Conservation (phyloP, 2,797 vertebrate genomes). For the Pogonophryne albipinna region DNA sequence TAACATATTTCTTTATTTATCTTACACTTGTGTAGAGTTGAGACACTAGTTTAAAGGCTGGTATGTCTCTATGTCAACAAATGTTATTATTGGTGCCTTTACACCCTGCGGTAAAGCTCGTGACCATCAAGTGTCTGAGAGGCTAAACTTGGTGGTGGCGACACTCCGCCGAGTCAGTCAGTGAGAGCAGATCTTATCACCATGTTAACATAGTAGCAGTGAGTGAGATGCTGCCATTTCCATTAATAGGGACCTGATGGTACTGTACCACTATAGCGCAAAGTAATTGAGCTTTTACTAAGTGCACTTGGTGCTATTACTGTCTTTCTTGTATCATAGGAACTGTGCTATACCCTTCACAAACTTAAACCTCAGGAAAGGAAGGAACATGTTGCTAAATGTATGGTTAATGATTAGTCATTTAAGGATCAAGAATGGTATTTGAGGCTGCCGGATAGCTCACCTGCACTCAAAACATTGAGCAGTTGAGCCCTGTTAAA, state of each 20-base stretch:
- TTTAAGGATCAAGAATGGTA: background rate
- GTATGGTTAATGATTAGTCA: background rate
- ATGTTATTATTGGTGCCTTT: constrained; percentile 4
- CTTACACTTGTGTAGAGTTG: background rate
- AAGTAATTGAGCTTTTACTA: constrained; percentile 59
- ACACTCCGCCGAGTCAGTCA: constrained; percentile 28
- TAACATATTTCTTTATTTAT: background rate
- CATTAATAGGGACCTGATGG: constrained; percentile 60
- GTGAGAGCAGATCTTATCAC: constrained; percentile 42
- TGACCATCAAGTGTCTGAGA: constrained; percentile 14
- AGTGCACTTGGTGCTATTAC: constrained; percentile 34
- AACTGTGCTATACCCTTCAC: background rate
- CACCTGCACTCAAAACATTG: too few relatives aligned
- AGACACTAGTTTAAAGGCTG: background rate
- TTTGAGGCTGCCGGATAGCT: background rate
- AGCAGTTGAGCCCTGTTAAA: too few relatives aligned
- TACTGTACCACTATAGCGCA: constrained; percentile 34
- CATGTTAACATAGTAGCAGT: constrained; percentile 29
- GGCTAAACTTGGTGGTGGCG: constrained; percentile 56
- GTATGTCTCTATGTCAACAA: background rate
- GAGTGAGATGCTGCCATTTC: constrained; percentile 58
- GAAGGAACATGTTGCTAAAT: background rate
- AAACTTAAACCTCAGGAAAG: background rate
- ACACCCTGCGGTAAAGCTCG: background rate
- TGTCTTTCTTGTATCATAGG: constrained; percentile 24